Base-by-base conservation (phyloP, 2,888 invertebrate species). In the Chelonus formosanus region DNA sequence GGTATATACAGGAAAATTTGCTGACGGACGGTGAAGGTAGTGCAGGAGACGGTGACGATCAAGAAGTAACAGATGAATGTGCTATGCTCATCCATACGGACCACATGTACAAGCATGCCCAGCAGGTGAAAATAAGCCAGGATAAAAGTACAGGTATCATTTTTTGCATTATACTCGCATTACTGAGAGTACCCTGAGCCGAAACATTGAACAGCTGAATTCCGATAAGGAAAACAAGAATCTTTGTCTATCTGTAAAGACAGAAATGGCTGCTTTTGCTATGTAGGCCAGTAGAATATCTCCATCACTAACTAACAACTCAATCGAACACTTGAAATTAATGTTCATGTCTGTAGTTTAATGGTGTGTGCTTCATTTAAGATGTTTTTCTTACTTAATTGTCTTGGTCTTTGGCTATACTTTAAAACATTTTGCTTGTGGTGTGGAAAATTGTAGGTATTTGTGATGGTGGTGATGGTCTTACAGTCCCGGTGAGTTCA, bases 1-100 rank as follows among this genome's bases (percentile, higher is more conserved):
- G 45, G 59, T 71, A 72, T 77, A 74, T 74, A 73, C 84, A 88
- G 87, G 88, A 88, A 81, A 86, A 86, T 80, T 84, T 85, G 76
- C 83, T 88, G 81, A 89, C 89, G 65, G 89, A 90, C 80, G 89
- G 87, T 72, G 86, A 88, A 80, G 86, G 85, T 75, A 88, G 88
- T 79, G 87, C 86, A 73, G 88, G 86, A 74, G 89, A 89, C 76
- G 76, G 77, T 61, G 83, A 83, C 67, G 89, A 90, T 78, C 87
- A 86, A 78, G 90, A 91, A 84, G 88, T 91, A 66, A 90, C 90
- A 65, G 91, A 92, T 84, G 92, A 92, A 83, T 90, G 90, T 80
- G 90, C 90, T 70, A 90, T 90, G 84, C 86, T 92, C 75, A 86
- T 92, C 69, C 86, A 88, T 75, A 86, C 87, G 64, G 81, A 83